A percentile compares a stretch with the other conserved stretches of the same genome.
These are phyloP conservation scores for Caenorhabditis sp. DNA, from an alignment of 2,888 invertebrate genomes.

Conservation along the genomic window DNA sequence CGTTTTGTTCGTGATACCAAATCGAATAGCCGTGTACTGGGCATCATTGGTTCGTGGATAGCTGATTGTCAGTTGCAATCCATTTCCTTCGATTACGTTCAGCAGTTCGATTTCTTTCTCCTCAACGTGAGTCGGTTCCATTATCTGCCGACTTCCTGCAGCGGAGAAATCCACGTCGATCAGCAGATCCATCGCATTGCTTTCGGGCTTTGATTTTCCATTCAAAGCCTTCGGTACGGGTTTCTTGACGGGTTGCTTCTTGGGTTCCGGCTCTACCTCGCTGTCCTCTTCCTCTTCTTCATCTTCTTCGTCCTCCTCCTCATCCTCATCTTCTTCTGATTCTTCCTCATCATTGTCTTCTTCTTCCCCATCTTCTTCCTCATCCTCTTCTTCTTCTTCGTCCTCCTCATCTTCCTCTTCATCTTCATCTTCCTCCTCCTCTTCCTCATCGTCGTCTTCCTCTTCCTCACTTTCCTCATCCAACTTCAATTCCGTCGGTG, in stretches of 20 bases:
- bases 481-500: conserved; percentile 64
- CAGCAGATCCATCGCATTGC: conserved; percentile 66
- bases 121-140: conserved; percentile 45
- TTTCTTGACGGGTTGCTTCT: conserved; percentile 16
- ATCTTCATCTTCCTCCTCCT: conserved; percentile 70
- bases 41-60: conserved; percentile 66
- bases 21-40: conserved; percentile 65
- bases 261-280: conserved; percentile 61
- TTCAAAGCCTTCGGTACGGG: conserved; percentile 24
- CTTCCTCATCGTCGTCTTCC: conserved; percentile 75
- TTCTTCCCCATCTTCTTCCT: conserved; percentile 47
- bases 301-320: conserved; percentile 57
- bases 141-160: conserved; percentile 66
- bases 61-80: conserved; percentile 45
- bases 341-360: conserved; percentile 64
- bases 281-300: conserved; percentile 72
- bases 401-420: conserved; percentile 63
- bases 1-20: conserved; percentile 53
- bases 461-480: conserved; percentile 72
- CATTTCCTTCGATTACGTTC: conserved; percentile 69
- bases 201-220: conserved; percentile 39
- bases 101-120: conserved; percentile 51
- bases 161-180: conserved; percentile 75
- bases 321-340: conserved; percentile 53
- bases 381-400: conserved; percentile 54